These are phyloP conservation scores for Pandemis cinnamomeana DNA, from an alignment of 2,888 invertebrate genomes.

Conservation along the genomic window DNA sequence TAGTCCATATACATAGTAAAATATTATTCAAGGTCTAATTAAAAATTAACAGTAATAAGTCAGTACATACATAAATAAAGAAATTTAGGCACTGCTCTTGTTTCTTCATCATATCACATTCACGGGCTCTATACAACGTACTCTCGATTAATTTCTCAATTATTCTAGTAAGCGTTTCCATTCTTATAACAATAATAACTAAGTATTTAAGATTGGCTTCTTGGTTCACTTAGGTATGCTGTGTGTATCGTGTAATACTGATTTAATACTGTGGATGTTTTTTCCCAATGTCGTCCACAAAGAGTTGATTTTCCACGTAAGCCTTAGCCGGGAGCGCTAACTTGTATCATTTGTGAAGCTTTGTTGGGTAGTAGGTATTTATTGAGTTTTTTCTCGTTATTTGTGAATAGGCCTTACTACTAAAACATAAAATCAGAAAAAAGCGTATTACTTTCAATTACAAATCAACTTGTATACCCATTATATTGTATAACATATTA, in stretches of 20 bases:
- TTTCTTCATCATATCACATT: conserved; percentile 80
- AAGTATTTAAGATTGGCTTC: conserved; percentile 66
- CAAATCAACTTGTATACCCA: background rate
- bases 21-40: conserved; percentile 46
- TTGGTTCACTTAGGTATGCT: conserved; percentile 14
- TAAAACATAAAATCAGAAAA: background rate
- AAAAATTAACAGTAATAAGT: conserved; percentile 59
- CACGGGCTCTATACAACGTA: conserved; percentile 71
- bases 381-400: background rate
- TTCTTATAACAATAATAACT: conserved; percentile 75
- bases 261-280: background rate
- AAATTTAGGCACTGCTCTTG: conserved; percentile 83
- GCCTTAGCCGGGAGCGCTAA: background rate
- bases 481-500: background rate
- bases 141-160: conserved; percentile 67
- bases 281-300: background rate
- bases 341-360: background rate
- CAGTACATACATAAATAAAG: conserved; percentile 66
- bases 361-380: background rate
- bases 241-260: background rate
- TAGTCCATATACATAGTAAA: conserved; percentile 53
- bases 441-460: background rate
- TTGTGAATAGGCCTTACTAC: conserved; percentile 10
- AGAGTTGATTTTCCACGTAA: conserved; percentile 3
- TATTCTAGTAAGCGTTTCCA: conserved; percentile 83